Base-by-base conservation (phyloP, 2,113 vertebrate genomes). In the Cryptotis parvus region DNA sequence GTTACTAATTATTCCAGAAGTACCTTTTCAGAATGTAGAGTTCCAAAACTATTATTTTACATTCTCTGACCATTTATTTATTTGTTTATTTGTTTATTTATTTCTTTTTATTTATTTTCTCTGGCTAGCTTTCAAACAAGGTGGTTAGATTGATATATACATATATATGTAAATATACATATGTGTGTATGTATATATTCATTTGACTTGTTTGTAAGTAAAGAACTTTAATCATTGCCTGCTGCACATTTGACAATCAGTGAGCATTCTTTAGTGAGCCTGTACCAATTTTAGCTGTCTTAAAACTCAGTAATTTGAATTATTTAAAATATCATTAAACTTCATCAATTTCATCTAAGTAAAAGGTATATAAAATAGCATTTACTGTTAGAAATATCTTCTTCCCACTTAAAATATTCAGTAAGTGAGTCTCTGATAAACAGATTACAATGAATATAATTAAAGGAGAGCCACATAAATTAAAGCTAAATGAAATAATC, bases 371-470 rank as follows among this genome's bases (percentile, higher is more conserved):
- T 29, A 1, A 26, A 16, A 63, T 49, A 69, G 39, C 27, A 81
- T 79, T 80, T 94, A 80, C 75, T 20, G 26, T 70, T 89, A 76
- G 7, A 84, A 90, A 63, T 58, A 55, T n/a, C 9, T 49, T 75
- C 52, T 66, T 41, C 14, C 41, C 9, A 65, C 0, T 69, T 86
- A 9, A n/a, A 7, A 66, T 95, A 11, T 52, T 78, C 22, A 65
- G 3, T 61, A 15, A 89, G 0, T 29, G 3, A 65, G 73, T 74
- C 4, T 70, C 65, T 39, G 37, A 74, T 91, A 84, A n/a, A 73
- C 0, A 84, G 29, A 52, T 52, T 20, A 78, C 87, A 79, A 55
- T 90, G 18, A 87, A 87, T 16, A 70, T 27, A 41, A 84, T 72
- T 69, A 37, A 27, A 87, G 31, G 72, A 72, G 35, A 74, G 26